Evolutionary conservation across 2,888 invertebrate species (phyloP).

Genomic region (Cerastis leucographa): DNA sequence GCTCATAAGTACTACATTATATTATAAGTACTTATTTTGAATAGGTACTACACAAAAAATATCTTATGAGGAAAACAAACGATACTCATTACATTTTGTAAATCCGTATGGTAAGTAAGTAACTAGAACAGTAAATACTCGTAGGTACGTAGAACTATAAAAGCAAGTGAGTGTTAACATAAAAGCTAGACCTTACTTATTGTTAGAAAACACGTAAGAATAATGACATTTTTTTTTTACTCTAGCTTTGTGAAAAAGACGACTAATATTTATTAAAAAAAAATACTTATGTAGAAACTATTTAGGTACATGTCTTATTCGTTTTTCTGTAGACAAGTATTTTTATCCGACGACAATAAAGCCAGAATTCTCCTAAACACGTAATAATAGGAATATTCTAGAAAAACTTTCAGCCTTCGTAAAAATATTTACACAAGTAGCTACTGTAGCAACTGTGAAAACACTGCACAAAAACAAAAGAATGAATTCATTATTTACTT

Average conservation of each 20-base stretch:
- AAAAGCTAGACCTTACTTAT: not conserved
- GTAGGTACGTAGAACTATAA: not conserved
- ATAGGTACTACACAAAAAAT: not conserved
- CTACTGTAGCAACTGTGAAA: too few relatives aligned
- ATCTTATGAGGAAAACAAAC: conserved; percentile 9
- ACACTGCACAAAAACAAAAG: not conserved
- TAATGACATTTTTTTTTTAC: conserved; percentile 1
- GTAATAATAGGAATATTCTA: too few relatives aligned
- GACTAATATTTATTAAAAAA: not conserved
- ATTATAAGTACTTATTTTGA: too few relatives aligned
- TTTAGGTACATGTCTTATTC: too few relatives aligned
- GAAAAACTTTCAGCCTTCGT: too few relatives aligned
- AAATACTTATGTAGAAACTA: not conserved
- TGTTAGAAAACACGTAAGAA: conserved; percentile 1
- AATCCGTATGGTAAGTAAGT: not conserved
- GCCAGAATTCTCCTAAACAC: too few relatives aligned
- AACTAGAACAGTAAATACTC: too few relatives aligned
- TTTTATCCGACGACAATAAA: not conserved
- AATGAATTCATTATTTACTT: not conserved
- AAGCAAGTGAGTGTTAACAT: not conserved
- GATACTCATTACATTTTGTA: not conserved
- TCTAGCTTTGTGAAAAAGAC: not conserved
- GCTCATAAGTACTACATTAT: too few relatives aligned
- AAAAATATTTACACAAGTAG: too few relatives aligned
- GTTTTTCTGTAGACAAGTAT: not conserved